phyloP scores from a whole-genome alignment of 2,888 invertebrate genomes.

The Hirtodrosophila duncani region DNA sequence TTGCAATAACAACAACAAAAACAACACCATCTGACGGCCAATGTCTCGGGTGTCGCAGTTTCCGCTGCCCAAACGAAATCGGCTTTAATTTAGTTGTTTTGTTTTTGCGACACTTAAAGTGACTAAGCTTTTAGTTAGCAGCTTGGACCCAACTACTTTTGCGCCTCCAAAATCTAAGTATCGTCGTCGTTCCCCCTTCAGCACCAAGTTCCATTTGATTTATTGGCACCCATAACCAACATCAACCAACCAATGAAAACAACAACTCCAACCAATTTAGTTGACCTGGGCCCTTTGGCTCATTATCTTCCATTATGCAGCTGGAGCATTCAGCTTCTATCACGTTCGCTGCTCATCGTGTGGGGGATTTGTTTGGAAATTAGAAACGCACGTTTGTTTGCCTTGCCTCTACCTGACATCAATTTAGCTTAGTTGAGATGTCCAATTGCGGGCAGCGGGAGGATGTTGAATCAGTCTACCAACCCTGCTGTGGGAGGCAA shows the following conservation, averaged over 20 bases:
- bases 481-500: too few species aligned
- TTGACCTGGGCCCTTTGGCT: neutral
- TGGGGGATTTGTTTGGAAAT: too few species aligned
- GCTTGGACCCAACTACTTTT: too few species aligned
- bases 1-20: conserved; percentile 16
- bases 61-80: conserved; percentile 21
- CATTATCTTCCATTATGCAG: conserved; percentile 20
- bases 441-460: too few species aligned
- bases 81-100: conserved; percentile 17
- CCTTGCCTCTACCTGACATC: too few species aligned
- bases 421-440: conserved; percentile 15
- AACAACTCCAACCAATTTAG: too few species aligned
- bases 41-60: conserved; percentile 14
- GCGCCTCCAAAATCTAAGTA: too few species aligned
- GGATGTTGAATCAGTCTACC: too few species aligned
- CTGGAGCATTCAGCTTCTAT: conserved; percentile 1
- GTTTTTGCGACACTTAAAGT: neutral
- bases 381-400: conserved; percentile 21
- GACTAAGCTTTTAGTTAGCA: neutral
- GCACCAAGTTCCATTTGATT: conserved; percentile 10
- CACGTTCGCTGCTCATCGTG: conserved; percentile 15
- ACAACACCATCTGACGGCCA: conserved; percentile 19
- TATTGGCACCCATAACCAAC: conserved; percentile 18
- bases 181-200: too few species aligned
- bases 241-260: neutral